A percentile compares a stretch with the other conserved stretches of the same genome.
Conservation (phyloP, 2,797 vertebrate genomes). For the Scyliorhinus canicula region DNA sequence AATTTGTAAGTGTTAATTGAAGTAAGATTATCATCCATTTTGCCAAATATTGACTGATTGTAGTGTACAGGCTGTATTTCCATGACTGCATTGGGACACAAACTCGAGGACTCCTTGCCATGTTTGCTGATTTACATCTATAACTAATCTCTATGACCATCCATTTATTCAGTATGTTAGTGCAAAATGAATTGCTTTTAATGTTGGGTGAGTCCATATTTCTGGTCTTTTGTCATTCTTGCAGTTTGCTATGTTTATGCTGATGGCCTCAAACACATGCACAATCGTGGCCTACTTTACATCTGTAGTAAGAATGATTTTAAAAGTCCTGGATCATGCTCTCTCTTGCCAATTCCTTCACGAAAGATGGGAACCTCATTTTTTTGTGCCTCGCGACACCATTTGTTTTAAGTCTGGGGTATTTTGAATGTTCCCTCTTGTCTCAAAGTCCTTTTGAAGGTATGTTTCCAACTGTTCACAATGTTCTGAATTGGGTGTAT, state of each 20-base stretch:
- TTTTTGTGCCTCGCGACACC: not conserved
- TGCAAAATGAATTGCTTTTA: not conserved
- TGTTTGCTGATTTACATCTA: not conserved
- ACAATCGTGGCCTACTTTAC: not conserved
- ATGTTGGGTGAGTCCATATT: not conserved
- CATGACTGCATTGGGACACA: not conserved
- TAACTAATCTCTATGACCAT: not conserved
- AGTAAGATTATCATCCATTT: not conserved
- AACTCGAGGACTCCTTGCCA: not conserved
- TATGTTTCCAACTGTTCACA: not conserved
- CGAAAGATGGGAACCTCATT: not conserved
- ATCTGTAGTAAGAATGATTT: not conserved
- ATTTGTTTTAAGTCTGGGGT: not conserved
- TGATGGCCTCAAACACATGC: not conserved
- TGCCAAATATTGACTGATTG: not conserved
- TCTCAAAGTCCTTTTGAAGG: not conserved
- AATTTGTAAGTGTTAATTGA: not conserved
- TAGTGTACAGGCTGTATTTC: not conserved
- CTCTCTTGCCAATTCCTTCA: not conserved
- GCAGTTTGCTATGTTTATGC: not conserved
- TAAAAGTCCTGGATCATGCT: not conserved
- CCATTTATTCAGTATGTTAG: not conserved
- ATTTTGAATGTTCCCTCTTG: not conserved
- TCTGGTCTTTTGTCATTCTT: not conserved
- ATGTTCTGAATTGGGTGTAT: not conserved